Evolutionary conservation across 2,113 vertebrate species (phyloP).

Genomic region (Tricholaema leucomelas): DNA sequence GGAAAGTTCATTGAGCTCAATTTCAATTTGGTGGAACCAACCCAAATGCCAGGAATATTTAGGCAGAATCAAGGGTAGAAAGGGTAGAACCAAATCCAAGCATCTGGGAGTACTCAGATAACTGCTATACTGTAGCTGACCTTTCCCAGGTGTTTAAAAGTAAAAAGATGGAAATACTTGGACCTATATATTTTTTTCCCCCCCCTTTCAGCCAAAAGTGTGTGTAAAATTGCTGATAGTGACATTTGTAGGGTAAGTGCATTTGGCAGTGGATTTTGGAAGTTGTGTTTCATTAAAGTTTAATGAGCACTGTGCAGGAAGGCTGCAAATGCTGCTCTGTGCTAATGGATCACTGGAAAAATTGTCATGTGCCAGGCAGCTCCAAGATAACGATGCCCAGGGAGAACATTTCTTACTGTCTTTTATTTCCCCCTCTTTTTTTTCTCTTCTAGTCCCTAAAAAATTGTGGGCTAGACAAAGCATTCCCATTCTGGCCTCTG

Average conservation of each 20-base stretch:
- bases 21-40: not conserved
- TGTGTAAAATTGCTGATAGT: slow-evolving; percentile 45
- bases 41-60: not conserved
- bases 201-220: not conserved
- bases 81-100: not conserved
- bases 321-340: slow-evolving; percentile 30
- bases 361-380: slow-evolving; percentile 19
- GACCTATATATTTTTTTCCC: not conserved
- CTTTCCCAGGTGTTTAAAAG: not conserved
- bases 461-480: not conserved
- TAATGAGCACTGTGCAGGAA: slow-evolving; percentile 43
- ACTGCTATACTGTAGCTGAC: not conserved
- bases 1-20: not conserved
- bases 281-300: slow-evolving; percentile 51
- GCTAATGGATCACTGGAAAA: slow-evolving; percentile 42
- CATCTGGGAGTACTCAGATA: not conserved
- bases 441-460: not conserved
- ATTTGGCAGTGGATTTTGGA: slow-evolving; percentile 56
- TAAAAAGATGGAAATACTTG: not conserved
- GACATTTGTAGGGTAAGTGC: slow-evolving; percentile 53
- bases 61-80: not conserved
- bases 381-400: slow-evolving; percentile 29
- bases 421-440: not conserved
- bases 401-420: not conserved
- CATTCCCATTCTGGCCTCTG: not conserved